These are phyloP conservation scores for Dunckerocampus dactyliophorus DNA, from an alignment of 2,113 vertebrate genomes.

Conservation along the genomic window DNA sequence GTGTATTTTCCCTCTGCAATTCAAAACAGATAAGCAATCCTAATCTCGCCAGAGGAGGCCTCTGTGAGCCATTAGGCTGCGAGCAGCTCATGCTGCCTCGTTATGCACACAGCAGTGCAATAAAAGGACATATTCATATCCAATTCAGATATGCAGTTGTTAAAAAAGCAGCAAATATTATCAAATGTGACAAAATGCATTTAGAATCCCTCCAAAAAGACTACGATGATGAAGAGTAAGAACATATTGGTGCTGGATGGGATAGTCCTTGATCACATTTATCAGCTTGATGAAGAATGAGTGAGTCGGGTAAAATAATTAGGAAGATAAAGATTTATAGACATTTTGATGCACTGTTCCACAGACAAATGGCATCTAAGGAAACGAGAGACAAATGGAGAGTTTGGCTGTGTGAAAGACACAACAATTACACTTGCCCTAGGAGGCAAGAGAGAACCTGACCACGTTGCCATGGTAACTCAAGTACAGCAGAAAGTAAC, in stretches of 20 bases:
- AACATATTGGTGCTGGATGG: no score
- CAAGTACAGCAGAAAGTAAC: slow-evolving; percentile 77
- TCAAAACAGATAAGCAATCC: slow-evolving; percentile 42
- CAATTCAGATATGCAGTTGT: slow-evolving; percentile 13
- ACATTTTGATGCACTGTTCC: no score
- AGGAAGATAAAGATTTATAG: no score
- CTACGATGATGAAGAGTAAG: no score
- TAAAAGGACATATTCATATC: slow-evolving; percentile 25
- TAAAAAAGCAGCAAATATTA: slow-evolving; percentile 9
- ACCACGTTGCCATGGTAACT: slow-evolving; percentile 79
- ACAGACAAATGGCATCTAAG: slow-evolving; percentile 1
- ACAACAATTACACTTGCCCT: slow-evolving; percentile 80
- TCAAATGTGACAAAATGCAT: slow-evolving; percentile 15
- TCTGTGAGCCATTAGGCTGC: slow-evolving; percentile 48
- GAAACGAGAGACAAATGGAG: slow-evolving; percentile 28
- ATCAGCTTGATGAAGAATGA: no score
- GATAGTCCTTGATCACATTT: no score
- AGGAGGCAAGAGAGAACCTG: slow-evolving; percentile 74
- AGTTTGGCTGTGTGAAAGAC: slow-evolving; percentile 68
- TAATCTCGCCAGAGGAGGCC: slow-evolving; percentile 47
- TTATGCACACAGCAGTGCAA: slow-evolving; percentile 36
- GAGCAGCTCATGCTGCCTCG: slow-evolving; percentile 44
- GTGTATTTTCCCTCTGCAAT: slow-evolving; percentile 34
- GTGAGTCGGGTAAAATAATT: no score
- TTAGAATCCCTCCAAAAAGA: slow-evolving; percentile 9